Evolutionary conservation across 2,888 invertebrate genomes (phyloP).

Genomic region (Hoplodrina blanda): DNA sequence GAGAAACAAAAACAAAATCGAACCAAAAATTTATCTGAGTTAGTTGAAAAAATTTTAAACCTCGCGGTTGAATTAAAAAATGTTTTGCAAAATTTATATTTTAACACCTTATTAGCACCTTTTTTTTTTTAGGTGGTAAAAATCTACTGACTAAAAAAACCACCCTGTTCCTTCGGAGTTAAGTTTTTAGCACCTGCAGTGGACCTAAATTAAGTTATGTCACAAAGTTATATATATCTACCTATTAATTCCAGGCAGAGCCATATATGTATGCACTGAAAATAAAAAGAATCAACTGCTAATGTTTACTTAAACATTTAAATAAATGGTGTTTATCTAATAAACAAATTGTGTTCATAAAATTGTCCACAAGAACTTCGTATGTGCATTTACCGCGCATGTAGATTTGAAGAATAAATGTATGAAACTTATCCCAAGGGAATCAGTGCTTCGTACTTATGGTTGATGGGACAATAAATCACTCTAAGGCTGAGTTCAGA

Average conservation of each 20-base stretch:
- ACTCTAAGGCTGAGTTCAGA: conserved; percentile 16
- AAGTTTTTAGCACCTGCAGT: too few species aligned
- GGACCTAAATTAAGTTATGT: too few species aligned
- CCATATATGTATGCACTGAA: background rate
- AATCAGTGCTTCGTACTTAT: conserved; percentile 25
- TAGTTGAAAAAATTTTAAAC: too few species aligned
- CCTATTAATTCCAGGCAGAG: background rate
- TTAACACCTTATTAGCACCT: too few species aligned
- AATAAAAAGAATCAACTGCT: background rate
- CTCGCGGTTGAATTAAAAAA: too few species aligned
- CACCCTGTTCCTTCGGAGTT: too few species aligned
- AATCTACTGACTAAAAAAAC: too few species aligned
- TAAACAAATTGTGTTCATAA: conserved; percentile 52
- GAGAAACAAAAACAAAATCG: too few species aligned
- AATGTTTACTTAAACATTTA: background rate
- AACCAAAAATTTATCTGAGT: too few species aligned
- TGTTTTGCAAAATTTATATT: too few species aligned
- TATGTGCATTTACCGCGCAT: conserved; percentile 22
- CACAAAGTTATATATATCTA: too few species aligned
- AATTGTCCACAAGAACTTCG: conserved; percentile 31
- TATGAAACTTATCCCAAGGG: conserved; percentile 13
- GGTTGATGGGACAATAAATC: conserved; percentile 28
- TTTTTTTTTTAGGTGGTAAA: too few species aligned
- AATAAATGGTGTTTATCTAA: conserved; percentile 46
- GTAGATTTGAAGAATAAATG: conserved; percentile 35